phyloP scores from a whole-genome alignment of 2,113 vertebrate species.

The Centropus unirufus region DNA sequence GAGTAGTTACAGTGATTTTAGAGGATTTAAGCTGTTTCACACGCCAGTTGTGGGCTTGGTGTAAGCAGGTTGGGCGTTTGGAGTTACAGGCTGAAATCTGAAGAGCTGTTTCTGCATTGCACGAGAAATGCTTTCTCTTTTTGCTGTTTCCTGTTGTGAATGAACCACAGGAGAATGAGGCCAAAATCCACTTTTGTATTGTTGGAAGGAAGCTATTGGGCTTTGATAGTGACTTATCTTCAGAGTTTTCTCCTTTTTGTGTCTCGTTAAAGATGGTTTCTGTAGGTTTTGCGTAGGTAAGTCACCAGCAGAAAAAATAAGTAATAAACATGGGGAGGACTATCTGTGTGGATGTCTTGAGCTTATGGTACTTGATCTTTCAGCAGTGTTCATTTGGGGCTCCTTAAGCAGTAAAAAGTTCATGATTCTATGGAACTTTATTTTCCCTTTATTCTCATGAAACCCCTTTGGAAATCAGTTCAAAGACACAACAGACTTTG shows the following conservation, averaged over 20 bases:
- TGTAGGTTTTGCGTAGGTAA: background rate
- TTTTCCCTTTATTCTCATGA: background rate
- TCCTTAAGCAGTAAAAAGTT: slow-evolving; percentile 25
- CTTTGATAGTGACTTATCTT: background rate
- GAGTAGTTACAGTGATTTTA: background rate
- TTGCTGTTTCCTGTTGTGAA: background rate
- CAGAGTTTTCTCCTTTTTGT: background rate
- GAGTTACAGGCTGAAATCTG: background rate
- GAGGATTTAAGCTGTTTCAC: slow-evolving; percentile 8
- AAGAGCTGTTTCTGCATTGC: background rate
- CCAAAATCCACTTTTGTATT: background rate
- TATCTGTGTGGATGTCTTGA: background rate
- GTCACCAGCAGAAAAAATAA: background rate
- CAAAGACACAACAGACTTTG: slow-evolving; percentile 8
- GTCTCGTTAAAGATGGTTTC: background rate
- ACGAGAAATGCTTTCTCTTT: background rate
- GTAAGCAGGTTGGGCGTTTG: background rate
- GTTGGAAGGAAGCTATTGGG: background rate
- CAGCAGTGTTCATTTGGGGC: background rate
- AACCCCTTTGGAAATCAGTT: slow-evolving; percentile 24
- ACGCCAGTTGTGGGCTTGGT: background rate
- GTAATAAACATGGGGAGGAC: background rate
- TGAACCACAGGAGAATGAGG: background rate
- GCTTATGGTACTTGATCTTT: background rate
- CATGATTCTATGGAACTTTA: background rate